Evolutionary conservation across 1,140 invertebrate genomes (phyloP).

Genomic region (Anoplolepis gracilipes): DNA sequence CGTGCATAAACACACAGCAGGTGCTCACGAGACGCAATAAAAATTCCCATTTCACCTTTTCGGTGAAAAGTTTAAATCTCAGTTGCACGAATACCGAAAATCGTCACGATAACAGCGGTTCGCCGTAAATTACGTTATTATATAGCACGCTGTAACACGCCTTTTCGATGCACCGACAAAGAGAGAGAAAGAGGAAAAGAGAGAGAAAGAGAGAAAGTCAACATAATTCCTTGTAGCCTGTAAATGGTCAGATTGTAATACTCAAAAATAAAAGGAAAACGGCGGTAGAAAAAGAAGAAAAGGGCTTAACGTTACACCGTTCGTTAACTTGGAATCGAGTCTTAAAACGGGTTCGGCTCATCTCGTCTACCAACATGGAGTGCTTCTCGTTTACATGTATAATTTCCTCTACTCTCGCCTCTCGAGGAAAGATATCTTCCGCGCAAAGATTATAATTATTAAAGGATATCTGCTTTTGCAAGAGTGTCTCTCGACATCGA

Average conservation of each 20-base stretch:
- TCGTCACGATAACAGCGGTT: conserved; percentile 49
- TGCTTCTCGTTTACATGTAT: conserved; percentile 56
- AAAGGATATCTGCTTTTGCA: conserved; percentile 27
- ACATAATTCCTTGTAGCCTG: conserved; percentile 44
- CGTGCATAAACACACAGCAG: conserved; percentile 19
- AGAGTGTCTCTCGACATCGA: neutral
- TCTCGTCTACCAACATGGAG: conserved; percentile 22
- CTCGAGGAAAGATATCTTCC: conserved; percentile 22
- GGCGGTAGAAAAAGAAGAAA: neutral
- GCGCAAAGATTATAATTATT: conserved; percentile 50
- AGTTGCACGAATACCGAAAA: conserved; percentile 43
- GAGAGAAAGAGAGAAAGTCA: neutral
- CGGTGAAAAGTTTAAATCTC: conserved; percentile 44
- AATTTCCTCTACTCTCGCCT: conserved; percentile 35
- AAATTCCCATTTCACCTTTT: conserved; percentile 20
- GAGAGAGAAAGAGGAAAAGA: neutral
- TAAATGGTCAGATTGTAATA: conserved; percentile 61
- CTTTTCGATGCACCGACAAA: conserved; percentile 46
- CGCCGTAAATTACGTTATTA: conserved; percentile 60
- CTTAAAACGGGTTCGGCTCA: conserved; percentile 51
- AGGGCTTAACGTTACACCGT: conserved; percentile 42
- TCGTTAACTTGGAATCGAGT: conserved; percentile 53
- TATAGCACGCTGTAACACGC: conserved; percentile 40
- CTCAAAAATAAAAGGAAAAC: conserved; percentile 33
- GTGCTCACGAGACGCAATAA: conserved; percentile 17